Base-by-base conservation (phyloP, 2,888 invertebrate genomes). In the Xanthia togata region DNA sequence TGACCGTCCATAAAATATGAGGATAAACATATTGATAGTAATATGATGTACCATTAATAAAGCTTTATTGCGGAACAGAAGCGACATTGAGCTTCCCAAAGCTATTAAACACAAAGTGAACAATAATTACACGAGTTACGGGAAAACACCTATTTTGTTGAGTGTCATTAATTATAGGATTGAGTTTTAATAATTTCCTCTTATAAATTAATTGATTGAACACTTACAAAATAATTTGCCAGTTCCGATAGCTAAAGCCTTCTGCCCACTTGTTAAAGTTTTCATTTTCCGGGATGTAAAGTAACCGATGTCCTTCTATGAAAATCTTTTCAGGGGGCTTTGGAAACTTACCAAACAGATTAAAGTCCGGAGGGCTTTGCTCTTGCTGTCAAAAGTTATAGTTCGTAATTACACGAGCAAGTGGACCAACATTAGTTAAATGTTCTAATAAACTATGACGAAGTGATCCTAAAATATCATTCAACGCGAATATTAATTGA, bases 401-500 rank as follows among this genome's bases (percentile, higher is more conserved):
- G 41, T 70, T 53, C 38, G 31, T 74, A 41, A 70, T 63, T 47
- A 69, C 62, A 38, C 44, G 4, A 60, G n/a, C 63, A 53, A 72
- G 55, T 44, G 57, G 35, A 35, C 62, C 12, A 60, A 69, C 44
- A 63, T 78, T 68, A 77, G 64, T 72, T 74, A 80, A 83, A 83
- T 75, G 70, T 77, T 81, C 75, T 82, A 64, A 82, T 87, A 87
- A 85, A 78, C 79, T 74, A 83, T 87, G 79, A 82, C 84, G 69
- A 80, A 79, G 63, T 75, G 77, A 82, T 76, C 68, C 69, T 84
- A 84, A 89, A 89, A 90, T 87, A 90, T 85, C 74, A 78, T 83
- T 87, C 87, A 88, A 83, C 85, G 82, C 86, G 73, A 63, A 87
- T 86, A 89, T 91, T 91, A 91, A 92, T 92, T 92, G 89, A 90